phyloP scores from a whole-genome alignment of 2,888 invertebrate genomes.

The Taphrorychus bicolor region DNA sequence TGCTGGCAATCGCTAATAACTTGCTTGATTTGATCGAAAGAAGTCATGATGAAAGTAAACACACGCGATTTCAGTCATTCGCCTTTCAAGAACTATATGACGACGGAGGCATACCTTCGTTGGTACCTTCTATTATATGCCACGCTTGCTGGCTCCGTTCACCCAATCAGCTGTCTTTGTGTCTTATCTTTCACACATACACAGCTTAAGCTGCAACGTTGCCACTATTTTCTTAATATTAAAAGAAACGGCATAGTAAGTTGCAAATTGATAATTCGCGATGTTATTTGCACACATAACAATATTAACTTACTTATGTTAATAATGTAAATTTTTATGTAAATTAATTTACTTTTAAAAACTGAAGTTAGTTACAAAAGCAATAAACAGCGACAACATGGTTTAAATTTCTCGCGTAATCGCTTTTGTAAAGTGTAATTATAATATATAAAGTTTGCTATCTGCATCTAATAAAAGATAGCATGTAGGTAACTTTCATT shows the following conservation, averaged over 20 bases:
- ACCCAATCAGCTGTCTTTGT: conserved; percentile 38
- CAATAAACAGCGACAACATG: background rate
- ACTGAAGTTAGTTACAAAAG: too few relatives aligned
- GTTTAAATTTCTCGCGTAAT: background rate
- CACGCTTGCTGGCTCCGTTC: conserved; percentile 44
- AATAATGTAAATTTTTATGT: too few relatives aligned
- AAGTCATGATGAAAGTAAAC: conserved; percentile 24
- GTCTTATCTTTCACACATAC: conserved; percentile 32
- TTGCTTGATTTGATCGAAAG: conserved; percentile 41
- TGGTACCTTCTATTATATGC: conserved; percentile 40
- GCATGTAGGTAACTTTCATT: too few relatives aligned
- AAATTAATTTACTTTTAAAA: too few relatives aligned
- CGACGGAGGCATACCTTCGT: conserved; percentile 27
- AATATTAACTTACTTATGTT: too few relatives aligned
- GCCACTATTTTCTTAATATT: background rate
- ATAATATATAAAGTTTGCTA: too few relatives aligned
- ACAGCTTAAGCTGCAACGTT: background rate
- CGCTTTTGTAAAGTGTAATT: too few relatives aligned
- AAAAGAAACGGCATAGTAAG: too few relatives aligned
- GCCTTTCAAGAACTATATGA: conserved; percentile 31
- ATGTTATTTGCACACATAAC: too few relatives aligned
- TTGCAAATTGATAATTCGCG: too few relatives aligned
- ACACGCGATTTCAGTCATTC: conserved; percentile 34
- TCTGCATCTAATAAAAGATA: too few relatives aligned
- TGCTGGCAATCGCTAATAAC: conserved; percentile 43